Conservation (phyloP, 2,888 invertebrate genomes). For the Drosophila atripex region DNA sequence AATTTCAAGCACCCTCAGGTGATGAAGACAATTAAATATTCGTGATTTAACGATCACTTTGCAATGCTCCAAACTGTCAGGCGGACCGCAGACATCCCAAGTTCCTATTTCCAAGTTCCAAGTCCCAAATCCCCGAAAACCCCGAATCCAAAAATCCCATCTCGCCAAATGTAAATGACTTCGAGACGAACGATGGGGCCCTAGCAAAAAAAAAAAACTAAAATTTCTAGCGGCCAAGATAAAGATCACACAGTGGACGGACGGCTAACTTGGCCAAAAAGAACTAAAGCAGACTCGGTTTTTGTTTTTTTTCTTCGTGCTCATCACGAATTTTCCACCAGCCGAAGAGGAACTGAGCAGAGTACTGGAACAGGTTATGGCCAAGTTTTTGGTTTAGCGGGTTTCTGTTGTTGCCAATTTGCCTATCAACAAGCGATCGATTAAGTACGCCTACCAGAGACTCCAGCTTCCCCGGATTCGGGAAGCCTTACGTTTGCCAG, state of each 20-base stretch:
- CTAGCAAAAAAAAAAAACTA: slow-evolving; percentile 46
- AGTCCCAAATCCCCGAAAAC: slow-evolving; percentile 30
- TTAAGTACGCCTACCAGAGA: slow-evolving; percentile 72
- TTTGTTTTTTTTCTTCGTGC: slow-evolving; percentile 23
- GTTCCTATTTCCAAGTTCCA: not conserved
- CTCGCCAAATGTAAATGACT: slow-evolving; percentile 76
- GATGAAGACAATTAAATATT: slow-evolving; percentile 84
- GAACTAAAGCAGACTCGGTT: slow-evolving; percentile 56
- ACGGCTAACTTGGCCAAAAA: slow-evolving; percentile 48
- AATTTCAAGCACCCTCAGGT: slow-evolving; percentile 82
- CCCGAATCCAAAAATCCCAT: slow-evolving; percentile 50
- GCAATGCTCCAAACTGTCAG: slow-evolving; percentile 76
- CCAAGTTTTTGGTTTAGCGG: slow-evolving; percentile 45
- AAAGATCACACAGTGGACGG: slow-evolving; percentile 70
- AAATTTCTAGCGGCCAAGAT: slow-evolving; percentile 64
- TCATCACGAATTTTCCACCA: slow-evolving; percentile 77
- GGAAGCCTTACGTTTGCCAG: slow-evolving; percentile 27
- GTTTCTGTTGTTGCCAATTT: slow-evolving; percentile 76
- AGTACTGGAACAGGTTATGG: slow-evolving; percentile 71
- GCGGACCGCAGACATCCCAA: slow-evolving; percentile 24
- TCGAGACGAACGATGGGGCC: slow-evolving; percentile 60
- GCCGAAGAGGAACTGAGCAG: slow-evolving; percentile 30
- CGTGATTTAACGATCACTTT: slow-evolving; percentile 84
- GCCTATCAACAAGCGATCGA: slow-evolving; percentile 82
- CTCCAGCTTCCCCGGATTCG: slow-evolving; percentile 35